These are phyloP conservation scores for Tylochromis polylepis DNA, from an alignment of 2,113 vertebrate species.

Conservation along the genomic window DNA sequence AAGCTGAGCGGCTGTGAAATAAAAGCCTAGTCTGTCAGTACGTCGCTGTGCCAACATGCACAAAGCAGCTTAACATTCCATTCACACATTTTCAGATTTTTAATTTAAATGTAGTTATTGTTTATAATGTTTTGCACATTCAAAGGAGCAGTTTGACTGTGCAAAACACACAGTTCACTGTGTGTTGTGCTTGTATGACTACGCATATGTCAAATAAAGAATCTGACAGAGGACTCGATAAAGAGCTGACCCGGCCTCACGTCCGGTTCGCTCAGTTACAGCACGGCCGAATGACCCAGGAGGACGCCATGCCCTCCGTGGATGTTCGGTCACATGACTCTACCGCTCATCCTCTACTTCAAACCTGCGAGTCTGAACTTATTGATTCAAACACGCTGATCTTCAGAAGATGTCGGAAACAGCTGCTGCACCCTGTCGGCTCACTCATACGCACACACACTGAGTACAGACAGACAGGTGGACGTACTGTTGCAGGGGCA, in stretches of 20 bases:
- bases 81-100: too few species aligned
- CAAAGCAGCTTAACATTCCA: too few species aligned
- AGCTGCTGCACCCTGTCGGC: not conserved
- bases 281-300: not conserved
- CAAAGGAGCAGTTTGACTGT: too few species aligned
- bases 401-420: not conserved
- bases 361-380: not conserved
- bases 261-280: not conserved
- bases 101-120: too few species aligned
- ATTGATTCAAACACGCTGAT: not conserved
- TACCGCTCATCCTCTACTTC: not conserved
- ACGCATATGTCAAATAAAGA: too few species aligned
- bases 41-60: too few species aligned
- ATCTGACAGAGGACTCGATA: not conserved
- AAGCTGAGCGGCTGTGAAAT: too few species aligned
- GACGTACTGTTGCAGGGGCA: slow-evolving; percentile 88
- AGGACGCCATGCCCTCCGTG: not conserved
- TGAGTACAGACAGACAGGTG: not conserved
- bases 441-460: not conserved
- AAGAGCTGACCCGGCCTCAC: not conserved
- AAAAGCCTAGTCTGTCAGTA: not conserved
- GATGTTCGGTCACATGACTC: not conserved
- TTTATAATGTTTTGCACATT: too few species aligned
- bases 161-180: too few species aligned
- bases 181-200: too few species aligned